Conservation (phyloP, 2,888 invertebrate genomes). For the Lypha dubia region DNA sequence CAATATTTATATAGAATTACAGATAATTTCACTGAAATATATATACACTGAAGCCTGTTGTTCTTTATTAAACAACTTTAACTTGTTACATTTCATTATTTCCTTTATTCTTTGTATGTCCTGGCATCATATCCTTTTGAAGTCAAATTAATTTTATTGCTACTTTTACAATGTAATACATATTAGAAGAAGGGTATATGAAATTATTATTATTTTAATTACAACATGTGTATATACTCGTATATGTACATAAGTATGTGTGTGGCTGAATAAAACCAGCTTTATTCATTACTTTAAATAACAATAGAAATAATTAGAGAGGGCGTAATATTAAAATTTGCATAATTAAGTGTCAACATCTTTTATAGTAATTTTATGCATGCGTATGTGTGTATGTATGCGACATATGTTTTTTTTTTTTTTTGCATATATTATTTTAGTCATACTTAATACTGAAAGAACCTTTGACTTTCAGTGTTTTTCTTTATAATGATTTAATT, state of each 20-base stretch:
- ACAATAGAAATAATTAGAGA: constrained; percentile 33
- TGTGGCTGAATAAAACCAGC: not conserved
- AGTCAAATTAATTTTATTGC: not conserved
- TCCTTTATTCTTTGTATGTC: not conserved
- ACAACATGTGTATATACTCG: constrained; percentile 9
- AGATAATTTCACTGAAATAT: too few relatives aligned
- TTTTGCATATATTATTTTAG: not conserved
- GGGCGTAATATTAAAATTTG: constrained; percentile 69
- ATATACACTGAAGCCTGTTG: too few relatives aligned
- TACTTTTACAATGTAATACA: constrained; percentile 6
- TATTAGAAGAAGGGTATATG: not conserved
- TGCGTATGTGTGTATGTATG: constrained; percentile 2
- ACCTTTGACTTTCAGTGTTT: constrained; percentile 19
- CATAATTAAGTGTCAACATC: constrained; percentile 74
- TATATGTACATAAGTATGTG: not conserved
- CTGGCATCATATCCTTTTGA: not conserved
- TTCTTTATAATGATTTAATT: not conserved
- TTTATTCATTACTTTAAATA: constrained; percentile 37
- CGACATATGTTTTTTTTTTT: too few relatives aligned
- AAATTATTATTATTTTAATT: constrained; percentile 3
- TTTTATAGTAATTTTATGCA: constrained; percentile 69
- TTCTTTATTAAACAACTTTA: too few relatives aligned
- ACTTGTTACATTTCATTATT: too few relatives aligned
- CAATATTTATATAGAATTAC: too few relatives aligned
- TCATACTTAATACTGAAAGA: not conserved